phyloP scores from a whole-genome alignment of 2,113 vertebrate genomes.

The Cinclus mexicanus region DNA sequence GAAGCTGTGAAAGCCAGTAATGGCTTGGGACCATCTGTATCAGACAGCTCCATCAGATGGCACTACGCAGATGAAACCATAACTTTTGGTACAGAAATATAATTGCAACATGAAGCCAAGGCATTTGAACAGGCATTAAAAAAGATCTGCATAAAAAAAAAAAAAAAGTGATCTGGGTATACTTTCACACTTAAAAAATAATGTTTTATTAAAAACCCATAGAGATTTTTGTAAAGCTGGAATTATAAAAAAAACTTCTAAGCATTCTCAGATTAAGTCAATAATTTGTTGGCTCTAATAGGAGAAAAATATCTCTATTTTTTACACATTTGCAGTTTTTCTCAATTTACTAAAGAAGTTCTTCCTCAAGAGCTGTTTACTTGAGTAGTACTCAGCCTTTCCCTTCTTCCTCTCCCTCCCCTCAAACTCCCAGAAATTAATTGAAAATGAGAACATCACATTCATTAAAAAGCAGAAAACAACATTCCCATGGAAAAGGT shows the following conservation, averaged over 20 bases:
- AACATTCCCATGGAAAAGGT: slow-evolving; percentile 4
- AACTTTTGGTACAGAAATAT: neutral
- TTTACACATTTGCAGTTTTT: neutral
- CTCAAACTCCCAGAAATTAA: neutral
- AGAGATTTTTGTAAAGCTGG: neutral
- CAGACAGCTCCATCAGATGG: neutral
- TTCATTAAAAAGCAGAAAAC: neutral
- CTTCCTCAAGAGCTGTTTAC: neutral
- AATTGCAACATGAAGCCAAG: neutral
- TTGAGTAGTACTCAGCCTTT: neutral
- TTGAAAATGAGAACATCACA: neutral
- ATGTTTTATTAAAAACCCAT: neutral
- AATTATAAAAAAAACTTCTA: neutral
- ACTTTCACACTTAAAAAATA: neutral
- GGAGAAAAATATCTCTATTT: neutral
- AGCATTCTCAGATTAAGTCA: neutral
- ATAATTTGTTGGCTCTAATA: neutral
- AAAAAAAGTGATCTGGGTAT: neutral
- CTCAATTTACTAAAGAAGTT: neutral
- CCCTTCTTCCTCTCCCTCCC: neutral
- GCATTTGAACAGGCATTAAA: neutral
- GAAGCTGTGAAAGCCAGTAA: neutral
- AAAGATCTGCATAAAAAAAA: neutral
- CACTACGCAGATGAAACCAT: neutral
- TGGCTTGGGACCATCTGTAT: slow-evolving; percentile 12